Evolutionary conservation across 2,888 invertebrate genomes (phyloP).

Genomic region (Brachypalpus laphriformis): DNA sequence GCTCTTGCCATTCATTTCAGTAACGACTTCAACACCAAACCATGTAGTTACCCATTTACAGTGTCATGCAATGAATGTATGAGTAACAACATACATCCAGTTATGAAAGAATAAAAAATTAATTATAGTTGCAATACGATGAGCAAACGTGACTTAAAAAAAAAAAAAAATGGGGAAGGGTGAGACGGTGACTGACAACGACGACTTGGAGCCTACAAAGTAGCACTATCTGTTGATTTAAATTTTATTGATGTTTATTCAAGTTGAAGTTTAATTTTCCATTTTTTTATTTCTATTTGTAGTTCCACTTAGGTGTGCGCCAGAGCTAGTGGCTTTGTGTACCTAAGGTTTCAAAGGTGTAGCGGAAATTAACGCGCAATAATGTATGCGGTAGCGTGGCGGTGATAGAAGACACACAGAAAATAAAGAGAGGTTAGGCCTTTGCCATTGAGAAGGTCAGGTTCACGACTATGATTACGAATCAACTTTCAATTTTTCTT

Average conservation of each 20-base stretch:
- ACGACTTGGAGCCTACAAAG: slow-evolving; percentile 39
- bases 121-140: slow-evolving; percentile 16
- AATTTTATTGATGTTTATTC: slow-evolving; percentile 68
- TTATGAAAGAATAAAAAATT: neutral
- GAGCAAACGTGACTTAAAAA: slow-evolving; percentile 17
- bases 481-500: slow-evolving; percentile 1
- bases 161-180: neutral
- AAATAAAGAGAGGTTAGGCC: neutral
- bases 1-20: neutral
- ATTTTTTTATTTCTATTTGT: slow-evolving; percentile 21
- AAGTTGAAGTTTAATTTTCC: slow-evolving; percentile 51
- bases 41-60: neutral
- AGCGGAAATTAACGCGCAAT: slow-evolving; percentile 40
- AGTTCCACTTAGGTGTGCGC: slow-evolving; percentile 7
- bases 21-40: neutral
- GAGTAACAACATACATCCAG: slow-evolving; percentile 14
- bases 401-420: neutral
- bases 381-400: slow-evolving; percentile 1
- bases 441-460: slow-evolving; percentile 59
- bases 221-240: slow-evolving; percentile 64
- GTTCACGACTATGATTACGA: slow-evolving; percentile 19
- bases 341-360: slow-evolving; percentile 26
- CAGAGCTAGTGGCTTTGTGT: neutral
- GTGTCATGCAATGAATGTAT: neutral
- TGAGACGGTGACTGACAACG: neutral